Base-by-base conservation (phyloP, 2,888 invertebrate genomes). In the Calephelis perditalis region DNA sequence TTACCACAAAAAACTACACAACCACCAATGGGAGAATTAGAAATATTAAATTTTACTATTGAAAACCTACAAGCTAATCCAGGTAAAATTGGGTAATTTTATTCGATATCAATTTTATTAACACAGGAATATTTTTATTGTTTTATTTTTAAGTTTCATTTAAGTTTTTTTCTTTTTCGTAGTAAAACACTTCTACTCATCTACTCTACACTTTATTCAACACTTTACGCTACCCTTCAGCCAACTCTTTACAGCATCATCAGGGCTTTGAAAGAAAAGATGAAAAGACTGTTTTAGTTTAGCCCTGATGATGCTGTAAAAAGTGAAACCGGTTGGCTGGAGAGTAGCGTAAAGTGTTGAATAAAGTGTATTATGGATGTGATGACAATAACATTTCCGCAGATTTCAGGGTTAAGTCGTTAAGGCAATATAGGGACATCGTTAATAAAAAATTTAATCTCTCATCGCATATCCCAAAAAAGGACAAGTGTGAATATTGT, bases 371-470 rank as follows among this genome's bases (percentile, higher is more conserved):
- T n/a, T n/a, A n/a, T n/a, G n/a, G n/a, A n/a, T n/a, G n/a, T n/a
- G n/a, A n/a, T n/a, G n/a, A n/a, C n/a, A n/a, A n/a, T n/a, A n/a
- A n/a, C n/a, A n/a, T 61, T 61, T 40, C 56, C 61, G 59, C 10
- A 11, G 59, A 60, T 11, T 63, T 61, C 45, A 45, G 45, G 45
- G 45, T 45, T 47, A 58, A 63, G 49, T 59, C 63, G 15, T 61
- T 64, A 46, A 58, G 60, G 60, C 63, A 61, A 47, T 61, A 61
- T 36, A 60, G 61, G 37, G 57, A 63, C 54, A 56, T 63, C 36
- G 60, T 63, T 12, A 63, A 63, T 55, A 63, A 63, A 63, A 60
- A 63, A 40, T 46, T 63, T 40, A 60, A 63, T 63, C 12, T 63
- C 35, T 57, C 56, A 60, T 60, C 60, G 60, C 55, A 57, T 45